Percentiles rank a stretch among this genome's conserved stretches.
These are phyloP conservation scores for Tethya wilhelma DNA, from an alignment of 37 sponge, comb jelly and placozoan genomes.

Conservation along the genomic window DNA sequence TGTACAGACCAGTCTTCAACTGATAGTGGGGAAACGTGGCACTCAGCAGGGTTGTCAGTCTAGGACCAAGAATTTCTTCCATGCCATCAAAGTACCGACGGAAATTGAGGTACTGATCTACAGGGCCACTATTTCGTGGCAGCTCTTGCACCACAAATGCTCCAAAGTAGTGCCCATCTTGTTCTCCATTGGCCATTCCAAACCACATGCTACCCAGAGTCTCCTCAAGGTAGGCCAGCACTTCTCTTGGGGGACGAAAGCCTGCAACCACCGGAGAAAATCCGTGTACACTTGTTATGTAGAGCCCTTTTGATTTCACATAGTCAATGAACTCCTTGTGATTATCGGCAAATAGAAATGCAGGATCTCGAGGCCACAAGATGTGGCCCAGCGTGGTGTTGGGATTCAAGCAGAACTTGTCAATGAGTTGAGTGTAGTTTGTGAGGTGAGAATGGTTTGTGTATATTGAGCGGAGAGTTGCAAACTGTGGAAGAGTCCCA, in stretches of 20 bases:
- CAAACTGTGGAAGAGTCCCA: constrained; percentile 38
- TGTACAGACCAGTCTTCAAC: constrained; percentile 54
- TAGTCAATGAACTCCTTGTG: constrained; percentile 42
- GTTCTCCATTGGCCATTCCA: constrained; percentile 58
- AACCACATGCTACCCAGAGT: constrained; percentile 43
- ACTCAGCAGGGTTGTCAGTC: constrained; percentile 45
- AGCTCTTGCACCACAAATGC: constrained; percentile 18
- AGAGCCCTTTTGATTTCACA: constrained; percentile 22
- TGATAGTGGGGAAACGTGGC: constrained; percentile 48
- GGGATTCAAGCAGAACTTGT: constrained; percentile 30
- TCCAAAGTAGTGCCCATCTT: constrained; percentile 64
- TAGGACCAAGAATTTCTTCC: constrained; percentile 66
- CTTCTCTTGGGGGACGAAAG: constrained; percentile 35
- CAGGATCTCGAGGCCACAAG: constrained; percentile 38
- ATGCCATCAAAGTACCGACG: constrained; percentile 42
- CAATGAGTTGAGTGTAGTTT: constrained; percentile 29
- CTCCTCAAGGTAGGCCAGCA: constrained; percentile 32
- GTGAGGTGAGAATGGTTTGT: not conserved
- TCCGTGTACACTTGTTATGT: constrained; percentile 43
- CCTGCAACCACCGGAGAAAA: constrained; percentile 42
- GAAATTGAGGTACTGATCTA: constrained; percentile 53
- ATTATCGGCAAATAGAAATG: constrained; percentile 40
- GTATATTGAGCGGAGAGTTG: constrained; percentile 20
- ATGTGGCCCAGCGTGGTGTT: constrained; percentile 48
- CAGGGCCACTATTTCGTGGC: constrained; percentile 16